Base-by-base conservation (phyloP, 2,797 vertebrate species). In the Moxostoma hubbsi region DNA sequence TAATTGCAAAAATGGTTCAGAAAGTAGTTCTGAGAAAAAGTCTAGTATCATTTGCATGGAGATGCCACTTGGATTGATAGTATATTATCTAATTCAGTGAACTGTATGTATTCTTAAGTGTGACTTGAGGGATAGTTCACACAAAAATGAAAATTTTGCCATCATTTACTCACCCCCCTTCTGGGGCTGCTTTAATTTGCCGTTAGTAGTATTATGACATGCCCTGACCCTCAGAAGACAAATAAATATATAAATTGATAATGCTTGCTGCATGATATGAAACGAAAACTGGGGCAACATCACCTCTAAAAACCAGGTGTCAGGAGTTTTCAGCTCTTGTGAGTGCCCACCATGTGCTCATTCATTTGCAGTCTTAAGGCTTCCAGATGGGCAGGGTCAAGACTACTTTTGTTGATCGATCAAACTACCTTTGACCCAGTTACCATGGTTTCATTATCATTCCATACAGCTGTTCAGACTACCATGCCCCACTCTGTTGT, bases 371-470 rank as follows among this genome's bases (percentile, higher is more conserved):
- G 13, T 73, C 13, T 47, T 7, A 24, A 8, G 54, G 24, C 10
- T 12, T 68, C 8, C 16, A 62, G 16, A 15, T 51, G 9, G n/a
- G 11, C 18, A 54, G 51, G 72, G 64, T 67, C 55, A 63, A 68
- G 49, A 18, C 43, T 75, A 7, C 45, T 63, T 62, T 74, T 69
- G 49, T 75, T 54, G 49, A 67, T 63, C 72, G 53, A 45, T 45
- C 47, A 68, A 53, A 47, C 65, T 50, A 54, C 16, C 6, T 16
- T 53, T 59, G 15, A 73, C 59, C 58, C 59, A 46, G 71, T 62
- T 74, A 46, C 79, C 24, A 16, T 69, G 66, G 50, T 63, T 75
- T 70, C 57, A 69, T 55, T 76, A 69, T 81, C 61, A 73, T 59
- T 58, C 47, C 36, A 6, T 12, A 58, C 54, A 73, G 77, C 79